Conservation (phyloP, 2,113 vertebrate species). For the Oncorhynchus keta region DNA sequence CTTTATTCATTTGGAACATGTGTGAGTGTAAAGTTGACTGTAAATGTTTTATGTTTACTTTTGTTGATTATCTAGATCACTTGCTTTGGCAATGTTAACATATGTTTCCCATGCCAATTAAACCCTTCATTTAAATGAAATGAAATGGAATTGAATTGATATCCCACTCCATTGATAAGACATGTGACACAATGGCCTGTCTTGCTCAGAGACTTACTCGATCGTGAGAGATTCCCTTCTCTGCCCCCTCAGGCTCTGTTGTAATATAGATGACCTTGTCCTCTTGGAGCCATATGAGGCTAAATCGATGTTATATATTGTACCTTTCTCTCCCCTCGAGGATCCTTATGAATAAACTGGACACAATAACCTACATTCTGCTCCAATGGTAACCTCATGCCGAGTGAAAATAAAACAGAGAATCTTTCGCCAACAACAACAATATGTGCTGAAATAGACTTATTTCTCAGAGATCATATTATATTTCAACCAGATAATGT, state of each 20-base stretch:
- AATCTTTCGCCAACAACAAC: conserved; percentile 22
- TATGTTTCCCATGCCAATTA: too few relatives aligned
- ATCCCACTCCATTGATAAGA: conserved; percentile 19
- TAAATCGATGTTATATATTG: conserved; percentile 54
- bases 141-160: conserved; percentile 26
- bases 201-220: not conserved
- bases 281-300: conserved; percentile 24
- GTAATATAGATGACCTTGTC: conserved; percentile 16
- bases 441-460: not conserved
- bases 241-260: conserved; percentile 31
- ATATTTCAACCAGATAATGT: too few relatives aligned
- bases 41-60: too few relatives aligned
- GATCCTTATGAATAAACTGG: conserved; percentile 28
- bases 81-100: too few relatives aligned
- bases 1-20: too few relatives aligned
- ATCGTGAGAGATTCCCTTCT: conserved; percentile 44
- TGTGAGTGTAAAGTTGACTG: too few relatives aligned
- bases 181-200: conserved; percentile 50
- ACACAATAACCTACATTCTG: conserved; percentile 13
- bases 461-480: too few relatives aligned
- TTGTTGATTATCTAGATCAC: too few relatives aligned
- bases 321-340: conserved; percentile 7
- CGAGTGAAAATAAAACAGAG: not conserved
- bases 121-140: too few relatives aligned
- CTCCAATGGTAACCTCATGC: conserved; percentile 32